Evolutionary conservation across 2,888 invertebrate species (phyloP).

Genomic region (Biston stratarius): DNA sequence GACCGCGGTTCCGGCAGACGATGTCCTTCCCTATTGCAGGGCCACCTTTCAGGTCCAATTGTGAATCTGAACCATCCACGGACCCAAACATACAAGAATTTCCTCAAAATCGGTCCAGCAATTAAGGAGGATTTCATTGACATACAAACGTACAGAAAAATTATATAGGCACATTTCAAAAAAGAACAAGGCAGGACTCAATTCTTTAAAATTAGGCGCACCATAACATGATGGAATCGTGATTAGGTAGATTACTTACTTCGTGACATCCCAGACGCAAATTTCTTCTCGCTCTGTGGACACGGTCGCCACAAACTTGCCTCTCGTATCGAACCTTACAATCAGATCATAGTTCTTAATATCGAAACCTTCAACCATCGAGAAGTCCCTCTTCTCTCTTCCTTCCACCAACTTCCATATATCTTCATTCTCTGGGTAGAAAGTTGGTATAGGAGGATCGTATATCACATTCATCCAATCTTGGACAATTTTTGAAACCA

Average conservation of each 20-base stretch:
- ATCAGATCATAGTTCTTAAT: constrained; percentile 87
- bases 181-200: too few relatives aligned
- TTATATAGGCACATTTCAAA: too few relatives aligned
- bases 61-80: too few relatives aligned
- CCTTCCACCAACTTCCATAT: constrained; percentile 70
- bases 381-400: constrained; percentile 67
- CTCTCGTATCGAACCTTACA: constrained; percentile 88
- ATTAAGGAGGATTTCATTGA: too few relatives aligned
- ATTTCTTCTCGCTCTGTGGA: constrained; percentile 92
- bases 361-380: constrained; percentile 74
- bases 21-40: too few relatives aligned
- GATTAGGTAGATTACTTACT: constrained; percentile 55
- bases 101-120: too few relatives aligned
- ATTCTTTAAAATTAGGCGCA: too few relatives aligned
- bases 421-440: constrained; percentile 85
- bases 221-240: too few relatives aligned
- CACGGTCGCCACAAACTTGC: constrained; percentile 91
- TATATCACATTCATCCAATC: constrained; percentile 78
- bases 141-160: too few relatives aligned
- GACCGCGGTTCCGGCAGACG: too few relatives aligned
- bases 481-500: constrained; percentile 71
- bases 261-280: constrained; percentile 91
- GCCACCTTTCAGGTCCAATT: too few relatives aligned
- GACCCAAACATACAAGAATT: too few relatives aligned
- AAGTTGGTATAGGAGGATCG: constrained; percentile 87